Base-by-base conservation (phyloP, 2,113 vertebrate species). In the Salvelinus sp. region DNA sequence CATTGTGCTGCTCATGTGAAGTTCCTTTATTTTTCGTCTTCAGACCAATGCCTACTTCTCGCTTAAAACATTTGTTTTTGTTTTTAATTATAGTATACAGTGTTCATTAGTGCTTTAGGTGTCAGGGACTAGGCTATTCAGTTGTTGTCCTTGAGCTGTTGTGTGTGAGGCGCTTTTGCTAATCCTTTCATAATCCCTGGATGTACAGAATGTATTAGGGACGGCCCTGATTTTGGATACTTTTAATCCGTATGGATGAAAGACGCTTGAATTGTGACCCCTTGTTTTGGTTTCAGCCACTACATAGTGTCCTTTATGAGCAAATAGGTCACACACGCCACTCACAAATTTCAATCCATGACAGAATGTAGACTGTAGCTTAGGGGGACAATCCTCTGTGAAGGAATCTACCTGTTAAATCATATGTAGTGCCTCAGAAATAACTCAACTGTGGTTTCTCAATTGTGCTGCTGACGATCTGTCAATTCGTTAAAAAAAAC, bases 181-280 rank as follows among this genome's bases (percentile, higher is more conserved):
- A 89, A 91, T 90, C 90, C 87, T 63, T 64, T 86, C 82, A 79
- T 91, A 91, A 91, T 88, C 88, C 84, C 2, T 4, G 30, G 78
- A 79, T 87, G 73, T 76, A 79, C 82, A 81, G 75, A 89, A 89
- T 88, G 85, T 86, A 90, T 88, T 70, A 81, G 77, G 73, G 72
- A 47, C 81, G 63, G 71, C 75, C 68, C 71, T 84, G 88, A 82
- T 87, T 87, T 87, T 80, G 80, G 85, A 89, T 90, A 89, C 81
- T 77, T 86, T 82, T 90, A 89, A 90, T 90, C 89, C 82, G 74
- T 73, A 57, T 20, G 54, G 76, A 83, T 75, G 67, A 73, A 70
- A 81, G 77, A 81, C 6, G 78, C 72, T 85, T 86, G 79, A 84
- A 80, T 85, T 87, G 81, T 88, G 82, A 89, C 84, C 88, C 72